phyloP scores from a whole-genome alignment of 2,113 vertebrate genomes.

The Amazona guildingii region DNA sequence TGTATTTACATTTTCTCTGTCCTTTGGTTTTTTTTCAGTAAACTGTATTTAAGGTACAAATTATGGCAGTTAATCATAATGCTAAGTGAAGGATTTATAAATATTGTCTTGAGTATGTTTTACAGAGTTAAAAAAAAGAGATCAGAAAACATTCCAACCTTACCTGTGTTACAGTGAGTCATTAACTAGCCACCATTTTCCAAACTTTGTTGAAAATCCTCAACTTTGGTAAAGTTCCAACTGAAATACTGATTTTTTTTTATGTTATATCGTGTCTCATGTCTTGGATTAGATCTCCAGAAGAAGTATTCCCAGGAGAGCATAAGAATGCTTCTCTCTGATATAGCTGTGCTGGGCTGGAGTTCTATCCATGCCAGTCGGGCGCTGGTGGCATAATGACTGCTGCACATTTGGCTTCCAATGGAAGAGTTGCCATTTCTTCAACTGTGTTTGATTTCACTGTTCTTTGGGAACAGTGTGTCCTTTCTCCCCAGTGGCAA shows the following conservation, averaged over 20 bases:
- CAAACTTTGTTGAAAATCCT: neutral
- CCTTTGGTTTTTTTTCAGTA: neutral
- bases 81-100: neutral
- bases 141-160: neutral
- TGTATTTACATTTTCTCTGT: neutral
- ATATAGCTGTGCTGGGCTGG: neutral
- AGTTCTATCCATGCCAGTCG: neutral
- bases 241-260: neutral
- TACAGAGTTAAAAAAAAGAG: neutral
- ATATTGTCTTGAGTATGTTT: neutral
- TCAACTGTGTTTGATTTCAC: slow-evolving; percentile 72
- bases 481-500: slow-evolving; percentile 61
- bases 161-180: neutral
- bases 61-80: neutral
- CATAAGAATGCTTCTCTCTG: neutral
- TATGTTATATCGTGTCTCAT: neutral
- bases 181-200: neutral
- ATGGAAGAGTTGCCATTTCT: slow-evolving; percentile 13
- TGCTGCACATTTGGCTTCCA: neutral
- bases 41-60: neutral
- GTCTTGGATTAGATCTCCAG: neutral
- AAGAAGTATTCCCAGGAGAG: neutral
- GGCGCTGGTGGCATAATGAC: neutral
- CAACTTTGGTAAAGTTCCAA: neutral
- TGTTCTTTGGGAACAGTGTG: slow-evolving; percentile 64